These are phyloP conservation scores for Yponomeuta cagnagella DNA, from an alignment of 2,888 invertebrate species.

Conservation along the genomic window DNA sequence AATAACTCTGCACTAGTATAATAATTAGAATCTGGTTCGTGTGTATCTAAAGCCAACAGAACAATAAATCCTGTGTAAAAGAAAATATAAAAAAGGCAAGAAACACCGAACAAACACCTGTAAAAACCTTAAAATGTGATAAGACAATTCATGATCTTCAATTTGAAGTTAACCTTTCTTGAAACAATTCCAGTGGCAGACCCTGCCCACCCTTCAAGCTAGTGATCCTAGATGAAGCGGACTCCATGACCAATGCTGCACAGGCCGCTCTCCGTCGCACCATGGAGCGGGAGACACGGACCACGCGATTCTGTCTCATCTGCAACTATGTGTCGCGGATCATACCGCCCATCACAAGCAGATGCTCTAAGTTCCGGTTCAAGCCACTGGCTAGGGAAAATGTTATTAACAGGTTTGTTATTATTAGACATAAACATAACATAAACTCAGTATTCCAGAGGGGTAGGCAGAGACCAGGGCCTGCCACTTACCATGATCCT, in stretches of 20 bases:
- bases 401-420: slow-evolving; percentile 73
- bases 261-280: slow-evolving; percentile 97
- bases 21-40: no score
- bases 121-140: no score
- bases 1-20: no score
- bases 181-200: slow-evolving; percentile 76
- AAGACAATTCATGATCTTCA: no score
- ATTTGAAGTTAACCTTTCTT: not conserved
- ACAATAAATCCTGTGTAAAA: no score
- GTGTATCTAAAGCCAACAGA: no score
- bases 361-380: slow-evolving; percentile 98
- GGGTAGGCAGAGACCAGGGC: no score
- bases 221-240: slow-evolving; percentile 98
- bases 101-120: no score
- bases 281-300: slow-evolving; percentile 96
- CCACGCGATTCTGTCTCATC: slow-evolving; percentile 97
- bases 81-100: no score
- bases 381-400: slow-evolving; percentile 88
- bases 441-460: no score
- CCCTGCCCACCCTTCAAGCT: slow-evolving; percentile 97
- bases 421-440: not conserved
- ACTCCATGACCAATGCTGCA: slow-evolving; percentile 98
- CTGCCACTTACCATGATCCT: no score
- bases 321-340: slow-evolving; percentile 99
- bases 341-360: slow-evolving; percentile 97